These are phyloP conservation scores for Atlantisia rogersi DNA, from an alignment of 2,113 vertebrate species.

Conservation along the genomic window DNA sequence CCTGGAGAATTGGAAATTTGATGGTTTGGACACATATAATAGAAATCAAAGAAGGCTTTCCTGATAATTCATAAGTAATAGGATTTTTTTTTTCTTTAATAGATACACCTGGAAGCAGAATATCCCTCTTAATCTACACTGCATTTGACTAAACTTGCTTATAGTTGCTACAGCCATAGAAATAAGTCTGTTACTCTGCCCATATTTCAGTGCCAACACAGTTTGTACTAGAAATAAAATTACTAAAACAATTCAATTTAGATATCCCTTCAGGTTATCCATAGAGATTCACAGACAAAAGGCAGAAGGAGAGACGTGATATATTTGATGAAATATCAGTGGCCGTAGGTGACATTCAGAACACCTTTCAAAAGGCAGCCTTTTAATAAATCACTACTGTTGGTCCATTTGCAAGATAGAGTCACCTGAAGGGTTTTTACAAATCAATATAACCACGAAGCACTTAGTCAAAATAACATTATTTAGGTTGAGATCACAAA, in stretches of 20 bases:
- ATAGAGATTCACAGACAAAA: not conserved
- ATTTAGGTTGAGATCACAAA: slow-evolving; percentile 57
- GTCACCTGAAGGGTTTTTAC: slow-evolving; percentile 26
- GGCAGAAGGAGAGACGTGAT: not conserved
- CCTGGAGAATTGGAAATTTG: not conserved
- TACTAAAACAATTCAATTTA: not conserved
- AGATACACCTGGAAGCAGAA: not conserved
- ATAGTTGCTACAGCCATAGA: not conserved
- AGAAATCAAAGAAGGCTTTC: not conserved
- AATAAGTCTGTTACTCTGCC: not conserved
- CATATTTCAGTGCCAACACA: not conserved
- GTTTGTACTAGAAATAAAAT: not conserved
- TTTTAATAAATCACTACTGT: slow-evolving; percentile 56
- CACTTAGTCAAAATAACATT: slow-evolving; percentile 59
- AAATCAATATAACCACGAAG: slow-evolving; percentile 59
- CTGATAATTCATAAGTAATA: not conserved
- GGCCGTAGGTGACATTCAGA: slow-evolving; percentile 38
- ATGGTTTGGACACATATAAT: not conserved
- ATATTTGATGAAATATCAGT: slow-evolving; percentile 19
- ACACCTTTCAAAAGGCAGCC: slow-evolving; percentile 16
- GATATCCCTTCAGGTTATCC: not conserved
- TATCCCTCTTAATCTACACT: not conserved
- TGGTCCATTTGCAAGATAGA: slow-evolving; percentile 51
- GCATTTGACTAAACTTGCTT: not conserved
- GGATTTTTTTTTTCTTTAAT: not conserved